These are phyloP conservation scores for Vimba vimba DNA, from an alignment of 2,113 vertebrate species.

Conservation along the genomic window DNA sequence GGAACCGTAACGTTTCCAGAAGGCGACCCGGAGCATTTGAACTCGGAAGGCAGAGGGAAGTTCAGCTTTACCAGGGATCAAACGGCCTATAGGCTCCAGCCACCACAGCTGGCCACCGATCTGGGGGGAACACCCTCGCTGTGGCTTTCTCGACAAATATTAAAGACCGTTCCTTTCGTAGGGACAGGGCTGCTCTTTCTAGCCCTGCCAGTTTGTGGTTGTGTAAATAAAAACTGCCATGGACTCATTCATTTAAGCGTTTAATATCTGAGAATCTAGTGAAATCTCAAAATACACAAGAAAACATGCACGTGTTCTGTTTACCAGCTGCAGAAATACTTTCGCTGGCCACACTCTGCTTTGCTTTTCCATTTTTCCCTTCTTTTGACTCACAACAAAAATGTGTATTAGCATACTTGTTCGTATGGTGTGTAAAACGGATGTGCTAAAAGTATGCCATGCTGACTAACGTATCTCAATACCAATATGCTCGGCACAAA, in stretches of 20 bases:
- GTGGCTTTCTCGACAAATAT: conserved; percentile 82
- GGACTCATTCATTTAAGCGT: conserved; percentile 65
- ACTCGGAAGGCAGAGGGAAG: conserved; percentile 39
- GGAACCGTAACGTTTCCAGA: conserved; percentile 61
- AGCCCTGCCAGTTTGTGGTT: conserved; percentile 70
- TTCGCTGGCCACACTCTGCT: conserved; percentile 26
- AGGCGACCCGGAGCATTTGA: conserved; percentile 55
- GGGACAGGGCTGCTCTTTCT: conserved; percentile 70
- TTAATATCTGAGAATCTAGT: conserved; percentile 67
- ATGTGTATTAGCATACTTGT: conserved; percentile 51
- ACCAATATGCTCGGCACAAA: background rate
- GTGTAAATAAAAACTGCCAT: conserved; percentile 67
- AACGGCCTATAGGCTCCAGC: conserved; percentile 69
- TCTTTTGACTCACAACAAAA: conserved; percentile 23
- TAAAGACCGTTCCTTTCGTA: conserved; percentile 79
- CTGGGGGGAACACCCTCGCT: conserved; percentile 79
- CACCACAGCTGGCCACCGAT: conserved; percentile 72
- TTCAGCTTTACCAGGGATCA: conserved; percentile 76
- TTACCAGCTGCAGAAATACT: conserved; percentile 57
- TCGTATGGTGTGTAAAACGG: background rate
- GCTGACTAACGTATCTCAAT: background rate
- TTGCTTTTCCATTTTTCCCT: conserved; percentile 22
- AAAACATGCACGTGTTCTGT: conserved; percentile 52
- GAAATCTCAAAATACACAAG: conserved; percentile 62
- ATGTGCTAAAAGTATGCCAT: background rate